A percentile compares a stretch with the other conserved stretches of the same genome.
These are phyloP conservation scores for Rallus crepitans DNA, from an alignment of 2,797 vertebrate species.

Conservation along the genomic window DNA sequence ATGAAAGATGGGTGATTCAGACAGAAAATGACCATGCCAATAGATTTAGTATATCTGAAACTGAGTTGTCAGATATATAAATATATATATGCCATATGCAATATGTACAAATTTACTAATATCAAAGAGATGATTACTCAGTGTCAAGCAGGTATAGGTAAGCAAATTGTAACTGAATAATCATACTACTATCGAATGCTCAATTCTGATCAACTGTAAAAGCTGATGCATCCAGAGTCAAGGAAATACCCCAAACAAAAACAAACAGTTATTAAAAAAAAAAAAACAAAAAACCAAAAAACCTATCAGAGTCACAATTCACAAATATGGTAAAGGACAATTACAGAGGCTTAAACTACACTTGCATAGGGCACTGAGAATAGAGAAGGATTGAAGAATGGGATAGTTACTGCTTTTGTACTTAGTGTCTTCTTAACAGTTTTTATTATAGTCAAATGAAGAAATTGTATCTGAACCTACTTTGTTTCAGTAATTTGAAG, in stretches of 20 bases:
- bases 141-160: not conserved
- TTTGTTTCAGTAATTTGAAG: not conserved
- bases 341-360: not conserved
- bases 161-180: not conserved
- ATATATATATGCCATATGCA: too few relatives aligned
- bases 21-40: not conserved
- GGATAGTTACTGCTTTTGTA: not conserved
- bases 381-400: not conserved
- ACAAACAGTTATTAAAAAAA: not conserved
- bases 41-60: not conserved
- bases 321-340: not conserved
- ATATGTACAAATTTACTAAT: accelerated
- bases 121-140: not conserved
- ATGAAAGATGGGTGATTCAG: not conserved
- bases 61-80: not conserved
- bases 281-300: too few relatives aligned
- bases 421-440: not conserved
- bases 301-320: not conserved
- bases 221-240: not conserved
- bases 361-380: not conserved
- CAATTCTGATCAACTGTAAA: not conserved
- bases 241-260: not conserved
- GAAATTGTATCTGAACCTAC: not conserved
- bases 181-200: not conserved
- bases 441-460: not conserved